A percentile compares a stretch with the other conserved stretches of the same genome.
These are phyloP conservation scores for Eolophus roseicapilla DNA, from an alignment of 2,113 vertebrate genomes.

Conservation along the genomic window DNA sequence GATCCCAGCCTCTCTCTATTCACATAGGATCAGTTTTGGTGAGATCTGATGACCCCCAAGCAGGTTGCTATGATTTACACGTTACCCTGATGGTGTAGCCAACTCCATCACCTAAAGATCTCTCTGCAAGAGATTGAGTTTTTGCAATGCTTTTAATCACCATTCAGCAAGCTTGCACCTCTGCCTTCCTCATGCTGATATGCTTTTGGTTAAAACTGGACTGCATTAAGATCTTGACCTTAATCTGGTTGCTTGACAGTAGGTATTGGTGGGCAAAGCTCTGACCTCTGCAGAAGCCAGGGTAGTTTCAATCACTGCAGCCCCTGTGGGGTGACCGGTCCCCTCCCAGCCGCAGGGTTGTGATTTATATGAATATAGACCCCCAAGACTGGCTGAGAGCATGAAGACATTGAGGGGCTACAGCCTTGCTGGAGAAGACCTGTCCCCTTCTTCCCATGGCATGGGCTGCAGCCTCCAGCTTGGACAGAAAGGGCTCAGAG, in stretches of 20 bases:
- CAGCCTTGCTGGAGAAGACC: background rate
- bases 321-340: accelerated
- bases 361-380: accelerated
- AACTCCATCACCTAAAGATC: background rate
- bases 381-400: background rate
- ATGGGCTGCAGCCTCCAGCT: background rate
- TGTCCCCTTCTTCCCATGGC: too few relatives aligned
- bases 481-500: too few relatives aligned
- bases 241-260: background rate
- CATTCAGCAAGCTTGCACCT: background rate
- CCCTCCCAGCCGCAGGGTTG: background rate
- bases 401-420: accelerated
- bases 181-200: background rate
- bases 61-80: accelerated
- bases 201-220: background rate
- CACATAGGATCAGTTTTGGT: accelerated
- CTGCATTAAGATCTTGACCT: background rate
- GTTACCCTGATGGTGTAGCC: accelerated
- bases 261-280: background rate
- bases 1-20: background rate
- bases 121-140: background rate
- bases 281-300: background rate
- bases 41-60: background rate
- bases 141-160: background rate
- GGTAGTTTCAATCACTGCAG: background rate